Percentiles rank a stretch among this genome's conserved stretches.
Evolutionary conservation across 1,140 invertebrate genomes (phyloP).

Genomic region (Pachyrhynchus sulphureomaculatus): DNA sequence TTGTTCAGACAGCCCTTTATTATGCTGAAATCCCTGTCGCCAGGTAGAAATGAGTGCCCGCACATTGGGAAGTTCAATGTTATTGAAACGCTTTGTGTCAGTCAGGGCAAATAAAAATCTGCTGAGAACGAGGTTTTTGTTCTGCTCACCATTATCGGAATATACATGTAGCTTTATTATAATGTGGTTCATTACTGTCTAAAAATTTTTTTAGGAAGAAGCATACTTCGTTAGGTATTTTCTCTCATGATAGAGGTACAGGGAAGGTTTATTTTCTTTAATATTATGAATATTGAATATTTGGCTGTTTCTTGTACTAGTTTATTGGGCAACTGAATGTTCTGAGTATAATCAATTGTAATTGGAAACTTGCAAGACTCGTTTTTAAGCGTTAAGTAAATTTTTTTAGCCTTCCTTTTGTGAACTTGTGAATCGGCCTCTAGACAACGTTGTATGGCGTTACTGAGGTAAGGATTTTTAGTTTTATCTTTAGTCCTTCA

Average conservation of each 20-base stretch:
- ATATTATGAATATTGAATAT: background rate
- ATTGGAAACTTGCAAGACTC: no score
- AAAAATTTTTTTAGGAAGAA: conserved; percentile 15
- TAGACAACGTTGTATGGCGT: no score
- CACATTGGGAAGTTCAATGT: conserved; percentile 19
- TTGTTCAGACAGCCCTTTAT: conserved; percentile 5
- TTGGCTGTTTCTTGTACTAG: background rate
- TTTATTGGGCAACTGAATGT: conserved; percentile 29
- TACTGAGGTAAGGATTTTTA: no score
- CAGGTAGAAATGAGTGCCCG: conserved; percentile 28
- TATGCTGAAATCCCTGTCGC: conserved; percentile 15
- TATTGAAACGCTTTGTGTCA: conserved; percentile 11
- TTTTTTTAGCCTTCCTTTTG: no score
- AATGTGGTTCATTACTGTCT: background rate
- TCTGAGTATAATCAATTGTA: no score
- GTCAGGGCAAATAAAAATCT: conserved; percentile 32
- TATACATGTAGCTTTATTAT: conserved; percentile 41
- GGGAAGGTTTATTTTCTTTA: conserved; percentile 1
- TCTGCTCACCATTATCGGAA: conserved; percentile 39
- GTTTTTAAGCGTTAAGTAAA: no score
- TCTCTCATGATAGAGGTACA: conserved; percentile 16
- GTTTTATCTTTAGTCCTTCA: no score
- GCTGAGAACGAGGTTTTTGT: conserved; percentile 39
- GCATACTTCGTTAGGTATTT: conserved; percentile 26
- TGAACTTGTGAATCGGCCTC: no score